Evolutionary conservation across 2,797 vertebrate genomes (phyloP).

Genomic region (Semotilus atromaculatus): DNA sequence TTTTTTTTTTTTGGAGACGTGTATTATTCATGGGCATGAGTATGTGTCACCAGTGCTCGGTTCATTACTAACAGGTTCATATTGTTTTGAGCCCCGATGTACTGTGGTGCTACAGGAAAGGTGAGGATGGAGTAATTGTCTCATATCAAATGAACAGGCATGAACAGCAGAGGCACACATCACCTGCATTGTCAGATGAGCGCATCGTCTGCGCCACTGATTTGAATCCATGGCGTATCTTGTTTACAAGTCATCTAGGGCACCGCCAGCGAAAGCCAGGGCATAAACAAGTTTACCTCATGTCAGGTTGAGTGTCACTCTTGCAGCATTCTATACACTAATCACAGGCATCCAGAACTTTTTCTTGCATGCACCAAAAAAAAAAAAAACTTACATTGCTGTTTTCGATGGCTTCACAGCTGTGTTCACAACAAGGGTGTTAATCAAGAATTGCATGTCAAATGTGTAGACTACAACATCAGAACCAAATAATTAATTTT

Average conservation of each 20-base stretch:
- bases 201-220: conserved; percentile 22
- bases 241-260: conserved; percentile 53
- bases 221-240: conserved; percentile 43
- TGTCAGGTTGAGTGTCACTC: conserved; percentile 45
- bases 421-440: neutral
- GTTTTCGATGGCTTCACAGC: neutral
- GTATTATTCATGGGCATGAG: conserved; percentile 31
- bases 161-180: conserved; percentile 37
- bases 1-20: too few relatives aligned
- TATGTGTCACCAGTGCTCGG: neutral
- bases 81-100: conserved; percentile 4
- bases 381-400: neutral
- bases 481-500: conserved; percentile 33
- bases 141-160: conserved; percentile 30
- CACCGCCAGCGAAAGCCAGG: conserved; percentile 34
- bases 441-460: conserved; percentile 36
- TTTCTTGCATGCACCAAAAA: neutral
- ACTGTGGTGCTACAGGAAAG: conserved; percentile 18
- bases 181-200: conserved; percentile 39
- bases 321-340: conserved; percentile 38
- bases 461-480: conserved; percentile 17
- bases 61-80: conserved; percentile 40
- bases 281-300: conserved; percentile 41
- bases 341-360: conserved; percentile 32
- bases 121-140: conserved; percentile 43